These are phyloP conservation scores for Nannoperca obscura DNA, from an alignment of 2,797 vertebrate species.

Conservation along the genomic window DNA sequence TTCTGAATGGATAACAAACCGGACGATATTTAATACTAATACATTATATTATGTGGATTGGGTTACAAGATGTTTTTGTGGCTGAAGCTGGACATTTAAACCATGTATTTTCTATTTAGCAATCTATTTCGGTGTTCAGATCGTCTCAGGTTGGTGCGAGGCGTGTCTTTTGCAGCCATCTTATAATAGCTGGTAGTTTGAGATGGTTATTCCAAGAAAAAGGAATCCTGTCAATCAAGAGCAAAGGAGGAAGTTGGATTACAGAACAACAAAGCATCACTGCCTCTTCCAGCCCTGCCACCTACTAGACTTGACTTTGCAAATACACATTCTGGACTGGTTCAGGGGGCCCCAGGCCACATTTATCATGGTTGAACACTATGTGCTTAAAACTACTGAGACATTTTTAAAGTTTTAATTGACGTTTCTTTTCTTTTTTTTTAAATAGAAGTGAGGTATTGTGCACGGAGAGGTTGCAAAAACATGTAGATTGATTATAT, in stretches of 20 bases:
- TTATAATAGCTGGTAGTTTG: not conserved
- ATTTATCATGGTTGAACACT: not conserved
- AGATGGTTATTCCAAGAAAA: not conserved
- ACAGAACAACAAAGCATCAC: not conserved
- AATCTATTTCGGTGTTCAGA: not conserved
- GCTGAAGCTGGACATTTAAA: not conserved
- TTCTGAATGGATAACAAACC: not conserved
- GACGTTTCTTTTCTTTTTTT: not conserved
- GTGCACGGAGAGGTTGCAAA: conserved; percentile 9
- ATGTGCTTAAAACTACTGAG: conserved; percentile 10
- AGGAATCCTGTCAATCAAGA: not conserved
- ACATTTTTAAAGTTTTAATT: conserved; percentile 26
- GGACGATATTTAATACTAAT: not conserved
- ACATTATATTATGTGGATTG: not conserved
- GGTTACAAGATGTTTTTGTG: no score
- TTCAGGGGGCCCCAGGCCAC: not conserved
- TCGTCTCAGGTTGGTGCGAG: not conserved
- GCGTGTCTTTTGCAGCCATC: not conserved
- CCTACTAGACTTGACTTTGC: not conserved
- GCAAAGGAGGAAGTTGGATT: not conserved
- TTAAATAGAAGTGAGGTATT: conserved; percentile 1
- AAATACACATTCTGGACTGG: not conserved
- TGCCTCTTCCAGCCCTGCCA: not conserved
- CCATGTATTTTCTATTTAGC: not conserved
- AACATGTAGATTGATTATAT: conserved; percentile 10